phyloP scores from a whole-genome alignment of 35 echinoderm and acorn worm species.

The Patiria miniata region DNA sequence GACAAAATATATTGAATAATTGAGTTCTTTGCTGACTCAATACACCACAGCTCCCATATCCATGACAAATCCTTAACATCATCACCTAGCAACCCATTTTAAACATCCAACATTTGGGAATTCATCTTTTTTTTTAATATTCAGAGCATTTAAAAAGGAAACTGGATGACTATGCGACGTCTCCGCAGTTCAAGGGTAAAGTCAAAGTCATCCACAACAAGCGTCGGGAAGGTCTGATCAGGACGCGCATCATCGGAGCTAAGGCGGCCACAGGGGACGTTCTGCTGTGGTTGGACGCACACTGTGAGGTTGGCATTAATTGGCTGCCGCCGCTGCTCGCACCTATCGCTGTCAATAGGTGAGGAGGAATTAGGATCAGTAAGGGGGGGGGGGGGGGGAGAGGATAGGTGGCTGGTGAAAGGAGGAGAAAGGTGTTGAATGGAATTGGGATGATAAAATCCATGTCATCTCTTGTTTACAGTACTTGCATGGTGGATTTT shows the following conservation, averaged over 20 bases:
- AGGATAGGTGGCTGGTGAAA: too few species aligned
- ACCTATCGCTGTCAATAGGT: conserved; percentile 97
- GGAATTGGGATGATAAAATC: too few species aligned
- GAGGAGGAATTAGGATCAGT: conserved; percentile 19
- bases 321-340: conserved; percentile 91
- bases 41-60: too few species aligned
- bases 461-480: too few species aligned
- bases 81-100: too few species aligned
- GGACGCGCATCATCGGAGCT: conserved; percentile 87
- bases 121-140: conserved; percentile 2
- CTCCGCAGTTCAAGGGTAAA: conserved; percentile 72
- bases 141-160: conserved; percentile 79
- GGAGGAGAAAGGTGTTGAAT: too few species aligned
- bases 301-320: conserved; percentile 92
- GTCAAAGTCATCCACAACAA: conserved; percentile 69
- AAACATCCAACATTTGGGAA: too few species aligned
- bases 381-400: too few species aligned
- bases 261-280: conserved; percentile 82
- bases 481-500: too few species aligned
- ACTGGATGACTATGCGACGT: conserved; percentile 74
- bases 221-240: conserved; percentile 82
- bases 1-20: too few species aligned
- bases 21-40: too few species aligned
- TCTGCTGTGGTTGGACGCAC: conserved; percentile 95
- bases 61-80: too few species aligned